Evolutionary conservation across 2,888 invertebrate species (phyloP), one percentile per base, ranked within the genome.

Genomic region (Phyllotreta striolata): DNA sequence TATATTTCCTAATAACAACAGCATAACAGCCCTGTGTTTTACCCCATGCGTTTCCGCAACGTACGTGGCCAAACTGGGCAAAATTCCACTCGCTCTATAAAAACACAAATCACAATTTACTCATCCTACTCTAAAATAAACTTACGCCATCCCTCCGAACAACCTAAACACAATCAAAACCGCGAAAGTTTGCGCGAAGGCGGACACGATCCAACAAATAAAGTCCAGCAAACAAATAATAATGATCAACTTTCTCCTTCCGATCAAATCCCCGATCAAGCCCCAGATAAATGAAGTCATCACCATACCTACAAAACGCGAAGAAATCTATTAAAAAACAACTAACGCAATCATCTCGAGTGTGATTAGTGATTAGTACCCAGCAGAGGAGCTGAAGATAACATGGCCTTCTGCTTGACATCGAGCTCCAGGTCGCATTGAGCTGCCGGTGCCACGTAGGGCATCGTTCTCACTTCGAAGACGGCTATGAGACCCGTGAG

Each of bases 371-470:
- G 41, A 40, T 14, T 3, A 24, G 4, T 24, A 24, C 24, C 24
- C 24, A 24, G 24, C 24, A 24, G 41, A 3, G 62, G 39, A 2
- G 55, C 13, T 8, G 88, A 88, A 63, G 88, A 87, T 3, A 91
- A 79, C 0, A 87, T 81, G 0, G 91, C 91, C 83, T 91, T 90
- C 55, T 90, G 86, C 14, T 88, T 73, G 7, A 88, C 79, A 0
- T 86, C 85, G 39, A 92, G 81, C 40, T 86, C 78, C 74, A 92
- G 85, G 74, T 90, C 89, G 73, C 91, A 91, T 76, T 89, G 88
- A 0, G 90, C 89, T 34, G 87, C 85, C 0, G 91, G 90, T 76
- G 91, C 83, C 72, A 91, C 86, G 77, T 88, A 91, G 0, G 90
- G 87, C 69, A 87, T 85, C 6, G 88, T 86, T 64, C 89, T 88